Evolutionary conservation across 2,797 vertebrate species (phyloP).

Genomic region (Acipenser oxyrinchus): DNA sequence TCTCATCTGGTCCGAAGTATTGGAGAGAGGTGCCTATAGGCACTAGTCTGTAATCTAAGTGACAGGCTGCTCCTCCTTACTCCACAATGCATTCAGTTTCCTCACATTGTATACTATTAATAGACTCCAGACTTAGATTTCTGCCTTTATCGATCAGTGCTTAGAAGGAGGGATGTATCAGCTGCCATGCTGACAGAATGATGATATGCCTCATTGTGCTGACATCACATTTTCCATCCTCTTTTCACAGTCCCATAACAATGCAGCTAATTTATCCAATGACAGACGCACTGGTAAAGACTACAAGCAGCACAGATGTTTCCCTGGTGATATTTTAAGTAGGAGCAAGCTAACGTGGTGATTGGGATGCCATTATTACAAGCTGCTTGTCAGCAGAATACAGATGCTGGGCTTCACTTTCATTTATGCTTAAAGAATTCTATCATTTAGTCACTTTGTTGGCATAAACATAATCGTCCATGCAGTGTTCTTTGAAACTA

Average conservation of each 20-base stretch:
- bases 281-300: slow-evolving; percentile 32
- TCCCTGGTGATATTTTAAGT: slow-evolving; percentile 41
- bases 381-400: slow-evolving; percentile 27
- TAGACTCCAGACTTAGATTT: slow-evolving; percentile 31
- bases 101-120: slow-evolving; percentile 27
- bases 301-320: slow-evolving; percentile 42
- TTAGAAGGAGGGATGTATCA: slow-evolving; percentile 33
- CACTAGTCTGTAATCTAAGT: slow-evolving; percentile 39
- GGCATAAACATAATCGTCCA: background rate
- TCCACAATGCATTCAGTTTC: slow-evolving; percentile 26
- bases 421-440: slow-evolving; percentile 16
- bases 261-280: slow-evolving; percentile 39
- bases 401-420: slow-evolving; percentile 18
- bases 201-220: slow-evolving; percentile 24
- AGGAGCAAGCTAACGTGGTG: slow-evolving; percentile 25
- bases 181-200: slow-evolving; percentile 27
- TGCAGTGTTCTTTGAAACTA: background rate
- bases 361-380: slow-evolving; percentile 28
- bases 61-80: slow-evolving; percentile 28
- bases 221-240: slow-evolving; percentile 26
- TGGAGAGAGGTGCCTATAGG: slow-evolving; percentile 25
- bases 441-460: too few species aligned
- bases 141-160: slow-evolving; percentile 35
- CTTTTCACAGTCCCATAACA: slow-evolving; percentile 29
- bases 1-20: slow-evolving; percentile 32